These are phyloP conservation scores for Dione vanillae DNA, from an alignment of 2,888 invertebrate genomes.

Conservation along the genomic window DNA sequence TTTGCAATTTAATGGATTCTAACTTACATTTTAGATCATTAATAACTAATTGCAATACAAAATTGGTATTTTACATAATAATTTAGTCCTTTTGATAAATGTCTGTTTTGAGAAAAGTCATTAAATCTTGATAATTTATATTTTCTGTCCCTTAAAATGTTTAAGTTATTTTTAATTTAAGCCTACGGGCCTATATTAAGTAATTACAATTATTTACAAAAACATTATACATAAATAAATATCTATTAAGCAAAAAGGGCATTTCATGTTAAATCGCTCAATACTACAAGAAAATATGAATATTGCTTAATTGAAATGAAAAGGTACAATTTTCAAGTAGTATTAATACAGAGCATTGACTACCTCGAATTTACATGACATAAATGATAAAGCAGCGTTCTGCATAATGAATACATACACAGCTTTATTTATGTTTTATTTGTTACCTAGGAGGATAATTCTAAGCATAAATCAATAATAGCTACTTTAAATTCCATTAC, in stretches of 20 bases:
- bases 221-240: neutral
- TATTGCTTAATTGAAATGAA: neutral
- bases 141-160: neutral
- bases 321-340: neutral
- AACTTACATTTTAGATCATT: conserved; percentile 1
- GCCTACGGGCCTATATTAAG: too few relatives aligned
- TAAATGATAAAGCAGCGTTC: too few relatives aligned
- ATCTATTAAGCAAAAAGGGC: neutral
- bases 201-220: too few relatives aligned
- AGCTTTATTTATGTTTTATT: neutral
- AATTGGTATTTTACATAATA: neutral
- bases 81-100: conserved; percentile 2
- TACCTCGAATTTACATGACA: too few relatives aligned
- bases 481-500: conserved; percentile 34
- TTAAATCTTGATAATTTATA: conserved; percentile 1
- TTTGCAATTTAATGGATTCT: conserved; percentile 29
- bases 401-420: neutral
- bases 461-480: conserved; percentile 21
- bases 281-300: neutral
- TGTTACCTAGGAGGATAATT: neutral
- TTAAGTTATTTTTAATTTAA: neutral
- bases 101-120: neutral
- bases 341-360: too few relatives aligned
- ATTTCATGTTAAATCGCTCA: neutral
- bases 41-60: neutral